Evolutionary conservation across 37 sponge, comb jelly and placozoan genomes (phyloP).

Genomic region (Dysidea cf. avara): DNA sequence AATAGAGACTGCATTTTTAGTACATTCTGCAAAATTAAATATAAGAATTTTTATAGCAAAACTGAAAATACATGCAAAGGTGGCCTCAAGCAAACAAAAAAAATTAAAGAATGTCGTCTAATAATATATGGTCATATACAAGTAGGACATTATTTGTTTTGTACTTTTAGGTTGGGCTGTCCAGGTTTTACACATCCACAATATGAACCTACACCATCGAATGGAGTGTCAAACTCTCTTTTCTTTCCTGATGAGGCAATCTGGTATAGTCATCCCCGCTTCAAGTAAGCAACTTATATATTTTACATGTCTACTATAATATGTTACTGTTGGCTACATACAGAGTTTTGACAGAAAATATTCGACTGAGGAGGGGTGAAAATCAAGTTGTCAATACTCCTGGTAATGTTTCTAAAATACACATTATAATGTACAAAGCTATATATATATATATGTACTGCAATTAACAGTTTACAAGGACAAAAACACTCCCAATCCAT

Average conservation of each 20-base stretch:
- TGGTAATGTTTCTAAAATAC: background rate
- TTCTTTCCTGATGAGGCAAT: background rate
- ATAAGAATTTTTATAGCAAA: too few species aligned
- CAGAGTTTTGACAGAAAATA: background rate
- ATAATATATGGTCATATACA: too few species aligned
- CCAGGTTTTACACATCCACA: background rate
- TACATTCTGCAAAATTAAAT: too few species aligned
- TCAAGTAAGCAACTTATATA: background rate
- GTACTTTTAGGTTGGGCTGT: conserved; percentile 1
- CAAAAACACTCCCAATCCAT: background rate
- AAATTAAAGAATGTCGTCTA: too few species aligned
- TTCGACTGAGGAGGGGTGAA: background rate
- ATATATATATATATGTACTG: too few species aligned
- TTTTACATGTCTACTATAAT: too few species aligned
- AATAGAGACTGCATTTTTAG: too few species aligned
- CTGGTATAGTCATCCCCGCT: background rate
- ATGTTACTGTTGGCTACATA: too few species aligned
- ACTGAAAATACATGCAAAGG: too few species aligned
- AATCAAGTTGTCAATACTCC: background rate
- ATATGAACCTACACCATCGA: background rate
- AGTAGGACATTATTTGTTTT: too few species aligned
- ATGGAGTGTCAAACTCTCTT: background rate
- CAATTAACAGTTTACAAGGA: background rate
- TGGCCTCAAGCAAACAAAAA: too few species aligned
- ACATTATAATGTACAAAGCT: too few species aligned